Evolutionary conservation across 1,140 invertebrate species (phyloP), one percentile per base, ranked within the genome.

Genomic region (Cotesia glomerata): DNA sequence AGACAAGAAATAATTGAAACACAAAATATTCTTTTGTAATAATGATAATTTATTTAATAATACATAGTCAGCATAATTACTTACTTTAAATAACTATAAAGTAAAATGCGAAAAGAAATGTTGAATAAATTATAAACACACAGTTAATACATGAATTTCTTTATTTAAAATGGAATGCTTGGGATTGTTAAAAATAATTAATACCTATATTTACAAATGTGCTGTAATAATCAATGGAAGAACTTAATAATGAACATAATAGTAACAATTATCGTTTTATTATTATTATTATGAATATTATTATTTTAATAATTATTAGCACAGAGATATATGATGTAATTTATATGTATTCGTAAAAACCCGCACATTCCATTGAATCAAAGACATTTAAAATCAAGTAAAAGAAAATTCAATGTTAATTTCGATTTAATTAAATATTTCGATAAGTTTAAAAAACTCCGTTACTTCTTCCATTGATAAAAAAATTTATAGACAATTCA

Each of bases 181-280:
- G 16, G 49, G 39, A 65, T 26, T 8, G 54, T 54, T 51, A 5
- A 34, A 64, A 49, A 67, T 67, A 54, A 34, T 54, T 54, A 49
- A 67, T 67, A 34, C 13, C 36, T 59, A 59, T 56, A 67, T 56
- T 67, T 67, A 54, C 49, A 54, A 54, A 54, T 56, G 49, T 54
- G 65, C 11, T 67, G 39, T 51, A 49, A 39, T 67, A n/a, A 67
- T 67, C 65, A 67, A 67, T 56, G 65, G 65, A 67, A 67, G 65
- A 67, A 54, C 52, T 67, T 16, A 5, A 5, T 9, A 59, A 14
- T 16, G 3, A 7, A 14, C 14, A 26, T 26, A 8, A 13, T 9
- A 26, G 9, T 59, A 26, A 32, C 5, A 59, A 59, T 26, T 5
- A 9, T 32, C 26, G 26, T 26, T 26, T 59, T 26, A 32, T 32